Conservation (phyloP, 2,888 invertebrate species). For the Hyposoter dolosus region DNA sequence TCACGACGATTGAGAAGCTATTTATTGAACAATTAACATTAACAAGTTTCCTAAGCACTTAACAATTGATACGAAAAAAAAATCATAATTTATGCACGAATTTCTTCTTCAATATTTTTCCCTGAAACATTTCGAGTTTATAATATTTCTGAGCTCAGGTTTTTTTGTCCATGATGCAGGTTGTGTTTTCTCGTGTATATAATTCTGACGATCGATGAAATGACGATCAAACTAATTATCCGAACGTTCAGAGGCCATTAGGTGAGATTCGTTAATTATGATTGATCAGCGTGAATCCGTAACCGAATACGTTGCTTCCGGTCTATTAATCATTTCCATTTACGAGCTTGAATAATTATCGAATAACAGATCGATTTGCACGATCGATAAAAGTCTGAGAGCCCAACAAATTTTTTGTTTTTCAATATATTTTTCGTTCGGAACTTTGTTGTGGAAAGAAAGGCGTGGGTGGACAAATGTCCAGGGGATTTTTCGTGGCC, state of each 20-base stretch:
- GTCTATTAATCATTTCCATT: neutral
- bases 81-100: constrained; percentile 1
- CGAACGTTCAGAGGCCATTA: neutral
- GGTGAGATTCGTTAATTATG: neutral
- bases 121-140: neutral
- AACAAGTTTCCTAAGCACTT: neutral
- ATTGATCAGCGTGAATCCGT: neutral
- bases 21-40: no score
- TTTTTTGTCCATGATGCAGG: neutral
- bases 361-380: neutral
- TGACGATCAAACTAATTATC: neutral
- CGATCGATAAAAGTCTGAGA: neutral
- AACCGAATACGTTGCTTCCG: neutral
- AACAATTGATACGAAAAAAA: neutral
- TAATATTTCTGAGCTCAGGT: neutral
- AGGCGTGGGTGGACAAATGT: neutral
- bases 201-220: neutral
- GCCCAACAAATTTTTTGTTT: neutral
- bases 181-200: neutral
- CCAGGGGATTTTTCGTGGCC: constrained; percentile 6
- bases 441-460: neutral
- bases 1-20: no score
- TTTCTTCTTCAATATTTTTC: neutral
- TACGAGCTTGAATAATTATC: no score
- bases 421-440: neutral